These are phyloP conservation scores for Pelvicachromis taeniatus DNA, from an alignment of 2,113 vertebrate species.

Conservation along the genomic window DNA sequence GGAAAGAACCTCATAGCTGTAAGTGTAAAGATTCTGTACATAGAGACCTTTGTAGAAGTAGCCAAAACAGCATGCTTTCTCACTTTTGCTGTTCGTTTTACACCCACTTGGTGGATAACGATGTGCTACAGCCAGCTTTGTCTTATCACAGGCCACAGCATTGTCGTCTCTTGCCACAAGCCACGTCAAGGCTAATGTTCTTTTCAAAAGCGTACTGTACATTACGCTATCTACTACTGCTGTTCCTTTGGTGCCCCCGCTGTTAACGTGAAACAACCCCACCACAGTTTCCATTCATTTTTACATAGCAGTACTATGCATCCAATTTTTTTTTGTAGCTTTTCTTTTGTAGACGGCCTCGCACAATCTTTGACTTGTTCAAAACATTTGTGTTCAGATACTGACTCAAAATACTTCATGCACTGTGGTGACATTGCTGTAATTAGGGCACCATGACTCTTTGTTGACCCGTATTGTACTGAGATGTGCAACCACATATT, in stretches of 20 bases:
- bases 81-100: conserved; percentile 47
- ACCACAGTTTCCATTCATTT: background rate
- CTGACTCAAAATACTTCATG: background rate
- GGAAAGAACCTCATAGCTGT: conserved; percentile 64
- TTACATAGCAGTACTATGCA: conserved; percentile 44
- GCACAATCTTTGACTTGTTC: background rate
- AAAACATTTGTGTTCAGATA: background rate
- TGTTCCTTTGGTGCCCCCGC: background rate
- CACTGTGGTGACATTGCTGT: background rate
- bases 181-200: background rate
- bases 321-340: conserved; percentile 44
- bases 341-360: conserved; percentile 14
- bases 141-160: background rate
- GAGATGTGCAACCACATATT: background rate
- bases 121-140: background rate
- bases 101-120: conserved; percentile 41
- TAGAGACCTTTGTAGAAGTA: conserved; percentile 73
- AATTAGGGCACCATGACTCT: background rate
- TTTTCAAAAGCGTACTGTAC: conserved; percentile 8
- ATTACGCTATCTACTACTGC: background rate
- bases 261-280: background rate
- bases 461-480: conserved; percentile 5
- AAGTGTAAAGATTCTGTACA: conserved; percentile 71
- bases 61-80: conserved; percentile 72
- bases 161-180: background rate